These are phyloP conservation scores for Scolanthus callimorphus DNA, from an alignment of 92 coral and sea anemone genomes.

Conservation along the genomic window DNA sequence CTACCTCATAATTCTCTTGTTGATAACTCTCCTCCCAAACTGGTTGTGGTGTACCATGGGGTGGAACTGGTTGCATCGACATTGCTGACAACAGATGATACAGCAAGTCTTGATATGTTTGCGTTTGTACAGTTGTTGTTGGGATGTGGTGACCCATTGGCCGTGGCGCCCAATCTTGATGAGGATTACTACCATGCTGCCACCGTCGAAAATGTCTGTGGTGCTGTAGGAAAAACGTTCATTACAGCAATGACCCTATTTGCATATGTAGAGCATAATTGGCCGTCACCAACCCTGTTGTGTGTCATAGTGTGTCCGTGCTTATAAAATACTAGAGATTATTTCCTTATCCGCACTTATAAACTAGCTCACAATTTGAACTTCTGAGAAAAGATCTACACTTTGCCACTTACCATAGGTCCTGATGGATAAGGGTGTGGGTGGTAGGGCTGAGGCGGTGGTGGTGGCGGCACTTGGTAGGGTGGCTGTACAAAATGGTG, in stretches of 20 bases:
- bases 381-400: no score
- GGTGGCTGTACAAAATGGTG: constrained; percentile 84
- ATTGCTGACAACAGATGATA: constrained; percentile 81
- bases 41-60: constrained; percentile 52
- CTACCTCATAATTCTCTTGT: constrained; percentile 89
- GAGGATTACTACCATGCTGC: constrained; percentile 57
- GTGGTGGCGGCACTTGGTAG: constrained; percentile 71
- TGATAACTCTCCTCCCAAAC: constrained; percentile 74
- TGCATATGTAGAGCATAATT: not conserved
- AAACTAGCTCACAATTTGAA: no score
- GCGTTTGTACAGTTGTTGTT: constrained; percentile 53
- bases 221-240: constrained; percentile 39
- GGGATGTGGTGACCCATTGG: constrained; percentile 21
- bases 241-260: not conserved
- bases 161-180: constrained; percentile 62
- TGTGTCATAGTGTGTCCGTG: no score
- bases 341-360: no score
- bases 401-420: constrained; percentile 23
- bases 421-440: constrained; percentile 52
- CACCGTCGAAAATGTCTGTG: constrained; percentile 83
- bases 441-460: constrained; percentile 55
- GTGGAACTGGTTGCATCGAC: constrained; percentile 64
- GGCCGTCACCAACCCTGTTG: no score
- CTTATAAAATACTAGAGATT: no score
- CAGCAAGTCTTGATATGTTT: constrained; percentile 70